phyloP scores from a whole-genome alignment of 2,113 vertebrate genomes.

The Morphnarchus princeps region DNA sequence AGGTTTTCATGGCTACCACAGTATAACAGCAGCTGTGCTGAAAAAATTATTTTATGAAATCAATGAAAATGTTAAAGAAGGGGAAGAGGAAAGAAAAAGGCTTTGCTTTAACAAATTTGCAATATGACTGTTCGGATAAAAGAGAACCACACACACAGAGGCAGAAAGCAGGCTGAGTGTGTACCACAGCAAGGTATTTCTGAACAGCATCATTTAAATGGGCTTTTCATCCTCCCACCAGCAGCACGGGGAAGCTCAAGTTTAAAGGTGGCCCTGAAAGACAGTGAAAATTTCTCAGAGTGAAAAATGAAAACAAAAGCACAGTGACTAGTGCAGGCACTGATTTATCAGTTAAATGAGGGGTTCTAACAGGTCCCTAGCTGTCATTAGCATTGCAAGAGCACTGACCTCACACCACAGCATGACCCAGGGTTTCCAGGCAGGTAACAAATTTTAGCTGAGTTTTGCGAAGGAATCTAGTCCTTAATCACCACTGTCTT shows the following conservation, averaged over 20 bases:
- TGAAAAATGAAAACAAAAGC: background rate
- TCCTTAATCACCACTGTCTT: background rate
- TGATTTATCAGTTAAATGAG: background rate
- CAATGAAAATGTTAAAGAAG: background rate
- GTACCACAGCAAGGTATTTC: background rate
- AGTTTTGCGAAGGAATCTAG: background rate
- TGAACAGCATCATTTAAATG: background rate
- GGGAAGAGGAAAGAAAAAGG: background rate
- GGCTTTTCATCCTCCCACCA: background rate
- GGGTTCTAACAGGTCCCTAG: background rate
- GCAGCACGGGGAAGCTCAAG: background rate
- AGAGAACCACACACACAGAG: background rate
- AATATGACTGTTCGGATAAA: background rate
- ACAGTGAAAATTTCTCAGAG: background rate
- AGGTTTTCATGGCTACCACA: background rate
- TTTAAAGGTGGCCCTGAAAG: background rate
- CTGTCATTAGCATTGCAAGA: background rate
- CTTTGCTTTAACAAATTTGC: background rate
- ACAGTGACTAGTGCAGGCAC: background rate
- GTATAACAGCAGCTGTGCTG: background rate
- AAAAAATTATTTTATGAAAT: background rate
- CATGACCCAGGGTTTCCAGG: background rate
- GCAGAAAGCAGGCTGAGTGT: background rate
- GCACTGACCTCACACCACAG: rapidly evolving
- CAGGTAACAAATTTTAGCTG: background rate